phyloP scores from a whole-genome alignment of 1,140 invertebrate species.

The Campoletis sonorensis region DNA sequence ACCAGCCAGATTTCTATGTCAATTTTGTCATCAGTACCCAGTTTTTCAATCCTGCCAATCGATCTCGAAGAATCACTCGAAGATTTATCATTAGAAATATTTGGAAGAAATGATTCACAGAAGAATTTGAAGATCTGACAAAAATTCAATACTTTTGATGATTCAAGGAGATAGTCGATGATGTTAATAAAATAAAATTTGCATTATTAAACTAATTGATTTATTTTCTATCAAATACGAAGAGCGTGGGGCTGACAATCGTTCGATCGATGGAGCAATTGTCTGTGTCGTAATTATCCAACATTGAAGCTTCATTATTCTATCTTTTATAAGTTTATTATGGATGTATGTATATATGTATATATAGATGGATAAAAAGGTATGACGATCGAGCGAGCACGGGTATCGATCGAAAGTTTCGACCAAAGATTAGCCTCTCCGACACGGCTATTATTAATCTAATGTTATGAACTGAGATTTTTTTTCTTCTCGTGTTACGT shows the following conservation, averaged over 20 bases:
- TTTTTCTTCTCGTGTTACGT: constrained; percentile 17
- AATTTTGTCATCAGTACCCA: no score
- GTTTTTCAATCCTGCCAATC: no score
- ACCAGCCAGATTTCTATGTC: no score
- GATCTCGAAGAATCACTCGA: no score
- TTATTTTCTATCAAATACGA: constrained; percentile 27
- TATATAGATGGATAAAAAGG: no score
- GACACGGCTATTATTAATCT: constrained; percentile 28
- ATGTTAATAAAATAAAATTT: neutral
- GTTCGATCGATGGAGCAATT: constrained; percentile 41
- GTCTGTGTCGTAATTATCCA: constrained; percentile 37
- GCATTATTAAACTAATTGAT: constrained; percentile 36
- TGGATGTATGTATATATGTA: neutral
- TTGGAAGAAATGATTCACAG: no score
- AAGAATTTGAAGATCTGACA: no score
- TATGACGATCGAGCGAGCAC: neutral
- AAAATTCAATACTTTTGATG: no score
- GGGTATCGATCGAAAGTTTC: constrained; percentile 43
- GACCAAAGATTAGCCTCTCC: constrained; percentile 26
- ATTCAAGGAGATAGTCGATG: neutral
- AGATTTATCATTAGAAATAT: no score
- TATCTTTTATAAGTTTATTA: constrained; percentile 1
- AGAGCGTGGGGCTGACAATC: constrained; percentile 7
- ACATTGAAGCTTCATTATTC: constrained; percentile 36
- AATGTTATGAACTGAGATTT: neutral